These are phyloP conservation scores for Candoia aspera DNA, from an alignment of 2,113 vertebrate species.

Conservation along the genomic window DNA sequence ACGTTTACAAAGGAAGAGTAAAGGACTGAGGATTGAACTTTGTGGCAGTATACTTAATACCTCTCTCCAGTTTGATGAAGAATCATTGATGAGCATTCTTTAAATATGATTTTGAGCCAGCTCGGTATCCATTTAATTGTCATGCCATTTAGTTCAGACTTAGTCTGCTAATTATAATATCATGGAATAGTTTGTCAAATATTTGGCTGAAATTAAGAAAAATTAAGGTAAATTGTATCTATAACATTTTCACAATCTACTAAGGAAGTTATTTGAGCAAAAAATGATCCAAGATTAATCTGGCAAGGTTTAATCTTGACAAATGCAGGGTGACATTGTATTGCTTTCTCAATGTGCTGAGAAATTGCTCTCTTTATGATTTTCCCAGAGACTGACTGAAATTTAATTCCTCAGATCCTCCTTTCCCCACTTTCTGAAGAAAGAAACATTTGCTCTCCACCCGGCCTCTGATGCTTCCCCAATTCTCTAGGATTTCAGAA, in stretches of 20 bases:
- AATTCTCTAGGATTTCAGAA: not conserved
- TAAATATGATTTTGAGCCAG: not conserved
- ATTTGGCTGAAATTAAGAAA: not conserved
- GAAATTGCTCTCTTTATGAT: not conserved
- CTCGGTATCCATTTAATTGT: not conserved
- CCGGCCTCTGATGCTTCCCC: not conserved
- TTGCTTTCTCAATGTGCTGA: not conserved
- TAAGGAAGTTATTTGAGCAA: not conserved
- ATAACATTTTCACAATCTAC: not conserved
- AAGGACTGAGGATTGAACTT: not conserved
- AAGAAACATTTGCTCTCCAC: not conserved
- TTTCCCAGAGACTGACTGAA: not conserved
- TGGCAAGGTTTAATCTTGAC: not conserved
- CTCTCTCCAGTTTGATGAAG: not conserved
- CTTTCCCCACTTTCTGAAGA: not conserved
- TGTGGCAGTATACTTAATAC: not conserved
- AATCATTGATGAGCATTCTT: not conserved
- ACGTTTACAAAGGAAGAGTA: not conserved
- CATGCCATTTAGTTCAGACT: not conserved
- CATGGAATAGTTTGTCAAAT: not conserved
- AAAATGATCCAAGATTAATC: too few species aligned
- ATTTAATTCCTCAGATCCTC: not conserved
- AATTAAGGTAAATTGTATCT: not conserved
- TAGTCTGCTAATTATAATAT: not conserved
- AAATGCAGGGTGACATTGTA: not conserved